Percentiles rank a stretch among this genome's conserved stretches.
phyloP scores from a whole-genome alignment of 2,888 invertebrate species.

The Meloe dianella region DNA sequence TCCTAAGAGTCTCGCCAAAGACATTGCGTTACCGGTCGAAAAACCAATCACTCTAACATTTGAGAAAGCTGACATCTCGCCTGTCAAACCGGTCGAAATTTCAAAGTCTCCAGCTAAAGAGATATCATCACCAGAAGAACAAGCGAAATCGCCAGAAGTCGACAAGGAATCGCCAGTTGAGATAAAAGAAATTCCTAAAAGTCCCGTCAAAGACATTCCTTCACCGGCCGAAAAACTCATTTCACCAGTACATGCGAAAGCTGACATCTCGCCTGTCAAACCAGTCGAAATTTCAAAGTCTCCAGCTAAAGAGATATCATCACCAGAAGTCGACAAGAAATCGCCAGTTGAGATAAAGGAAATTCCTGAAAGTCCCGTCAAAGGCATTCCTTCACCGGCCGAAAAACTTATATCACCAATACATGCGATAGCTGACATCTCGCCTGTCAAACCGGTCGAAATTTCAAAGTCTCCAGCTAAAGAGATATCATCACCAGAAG shows the following conservation, averaged over 20 bases:
- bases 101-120: neutral
- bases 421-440: neutral
- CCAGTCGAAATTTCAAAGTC: constrained; percentile 11
- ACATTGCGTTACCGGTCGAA: neutral
- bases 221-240: constrained; percentile 8
- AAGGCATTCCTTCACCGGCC: neutral
- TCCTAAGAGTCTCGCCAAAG: neutral
- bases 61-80: constrained; percentile 1
- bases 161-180: constrained; percentile 18
- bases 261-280: constrained; percentile 11
- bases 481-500: constrained; percentile 7
- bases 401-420: constrained; percentile 8
- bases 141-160: constrained; percentile 1
- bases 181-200: neutral
- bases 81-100: constrained; percentile 11
- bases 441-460: neutral
- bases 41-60: neutral
- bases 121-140: neutral
- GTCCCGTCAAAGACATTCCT: neutral
- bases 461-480: neutral
- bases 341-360: neutral
- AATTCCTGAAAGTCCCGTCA: constrained; percentile 5
- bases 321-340: too few species aligned
- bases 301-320: neutral
- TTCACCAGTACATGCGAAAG: neutral